These are phyloP conservation scores for Gobio occitaniae DNA, from an alignment of 2,797 vertebrate genomes.

Conservation along the genomic window DNA sequence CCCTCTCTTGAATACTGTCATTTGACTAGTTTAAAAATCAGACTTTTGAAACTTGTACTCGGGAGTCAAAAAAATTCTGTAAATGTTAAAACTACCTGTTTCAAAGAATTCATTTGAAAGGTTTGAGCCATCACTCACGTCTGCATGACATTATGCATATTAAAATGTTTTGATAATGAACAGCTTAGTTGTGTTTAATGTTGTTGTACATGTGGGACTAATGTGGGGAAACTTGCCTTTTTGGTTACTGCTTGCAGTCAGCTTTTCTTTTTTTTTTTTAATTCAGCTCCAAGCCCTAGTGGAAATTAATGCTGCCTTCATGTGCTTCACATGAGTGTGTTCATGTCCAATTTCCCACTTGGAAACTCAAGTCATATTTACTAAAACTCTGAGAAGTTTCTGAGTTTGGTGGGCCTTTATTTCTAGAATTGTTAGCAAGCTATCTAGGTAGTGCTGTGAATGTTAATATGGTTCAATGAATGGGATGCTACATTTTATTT, in stretches of 20 bases:
- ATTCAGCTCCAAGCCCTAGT: background rate
- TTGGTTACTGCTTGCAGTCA: background rate
- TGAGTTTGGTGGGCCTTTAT: background rate
- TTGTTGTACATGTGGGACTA: too few relatives aligned
- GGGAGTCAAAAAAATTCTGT: background rate
- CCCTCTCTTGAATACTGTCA: background rate
- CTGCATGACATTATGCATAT: conserved; percentile 8
- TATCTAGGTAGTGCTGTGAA: background rate
- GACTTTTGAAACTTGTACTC: too few relatives aligned
- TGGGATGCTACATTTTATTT: background rate
- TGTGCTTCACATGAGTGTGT: background rate
- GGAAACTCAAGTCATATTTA: background rate
- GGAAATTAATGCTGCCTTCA: background rate
- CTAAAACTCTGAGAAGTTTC: background rate
- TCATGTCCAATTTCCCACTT: background rate
- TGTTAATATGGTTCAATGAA: background rate
- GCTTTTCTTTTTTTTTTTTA: background rate
- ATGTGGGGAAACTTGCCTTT: background rate
- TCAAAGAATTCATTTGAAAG: background rate
- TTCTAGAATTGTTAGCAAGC: background rate
- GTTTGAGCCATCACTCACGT: background rate
- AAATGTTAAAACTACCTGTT: background rate
- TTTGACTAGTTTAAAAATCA: background rate
- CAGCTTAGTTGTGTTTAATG: too few relatives aligned
- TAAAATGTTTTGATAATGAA: background rate